Conservation (phyloP, 2,888 invertebrate species). For the Pristionchus mayeri region DNA sequence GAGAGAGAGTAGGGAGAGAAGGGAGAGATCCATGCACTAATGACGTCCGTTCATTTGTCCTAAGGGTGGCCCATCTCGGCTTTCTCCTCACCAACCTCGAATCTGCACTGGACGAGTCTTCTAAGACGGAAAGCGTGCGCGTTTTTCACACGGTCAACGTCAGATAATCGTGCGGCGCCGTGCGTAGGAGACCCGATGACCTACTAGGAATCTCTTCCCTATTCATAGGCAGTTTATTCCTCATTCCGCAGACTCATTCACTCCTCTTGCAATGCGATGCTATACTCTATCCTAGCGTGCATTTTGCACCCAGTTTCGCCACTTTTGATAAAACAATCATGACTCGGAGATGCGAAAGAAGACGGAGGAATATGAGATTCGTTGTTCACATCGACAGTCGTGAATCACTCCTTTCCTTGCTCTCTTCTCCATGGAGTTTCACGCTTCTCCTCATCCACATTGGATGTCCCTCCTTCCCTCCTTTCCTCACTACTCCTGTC, state of each 20-base stretch:
- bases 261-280: too few relatives aligned
- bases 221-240: background rate
- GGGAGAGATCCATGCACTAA: background rate
- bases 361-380: too few relatives aligned
- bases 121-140: background rate
- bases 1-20: background rate
- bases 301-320: too few relatives aligned
- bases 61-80: background rate
- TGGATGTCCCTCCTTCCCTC: background rate
- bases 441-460: background rate
- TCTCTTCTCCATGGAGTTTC: background rate
- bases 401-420: background rate
- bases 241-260: background rate
- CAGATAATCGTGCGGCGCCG: background rate
- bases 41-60: background rate
- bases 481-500: too few relatives aligned
- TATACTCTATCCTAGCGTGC: background rate
- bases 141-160: background rate
- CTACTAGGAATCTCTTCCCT: background rate
- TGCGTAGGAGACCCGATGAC: background rate
- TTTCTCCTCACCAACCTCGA: background rate
- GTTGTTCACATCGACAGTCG: background rate
- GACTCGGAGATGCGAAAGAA: too few relatives aligned
- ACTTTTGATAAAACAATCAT: too few relatives aligned
- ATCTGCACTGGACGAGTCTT: background rate